A percentile compares a stretch with the other conserved stretches of the same genome.
Evolutionary conservation across 35 echinoderm and acorn worm species (phyloP).

Genomic region (Strongylocentrotus purpuratus): DNA sequence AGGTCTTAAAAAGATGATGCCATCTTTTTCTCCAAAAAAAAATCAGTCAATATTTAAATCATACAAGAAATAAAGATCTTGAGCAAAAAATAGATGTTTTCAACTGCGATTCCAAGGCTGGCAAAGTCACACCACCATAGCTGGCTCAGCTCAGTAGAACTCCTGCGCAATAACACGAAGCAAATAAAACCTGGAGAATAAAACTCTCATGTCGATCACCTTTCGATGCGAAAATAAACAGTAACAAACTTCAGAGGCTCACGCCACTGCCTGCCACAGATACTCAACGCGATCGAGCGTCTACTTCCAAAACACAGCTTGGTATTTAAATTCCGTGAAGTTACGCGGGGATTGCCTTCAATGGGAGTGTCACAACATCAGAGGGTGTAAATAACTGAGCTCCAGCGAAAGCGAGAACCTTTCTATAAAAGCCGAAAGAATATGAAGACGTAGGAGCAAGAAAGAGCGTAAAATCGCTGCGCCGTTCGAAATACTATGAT

Average conservation of each 20-base stretch:
- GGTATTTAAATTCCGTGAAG: slow-evolving; percentile 43
- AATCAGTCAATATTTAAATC: not conserved
- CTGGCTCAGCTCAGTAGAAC: not conserved
- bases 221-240: slow-evolving; percentile 36
- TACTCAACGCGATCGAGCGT: not conserved
- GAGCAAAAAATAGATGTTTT: not conserved
- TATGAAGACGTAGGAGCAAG: slow-evolving; percentile 33
- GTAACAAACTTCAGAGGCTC: slow-evolving; percentile 11
- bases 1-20: not conserved
- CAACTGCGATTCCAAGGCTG: not conserved
- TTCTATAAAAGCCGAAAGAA: slow-evolving; percentile 18
- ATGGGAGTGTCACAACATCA: not conserved
- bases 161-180: not conserved
- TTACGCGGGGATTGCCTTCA: slow-evolving; percentile 38
- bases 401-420: slow-evolving; percentile 8
- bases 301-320: not conserved
- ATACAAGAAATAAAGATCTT: not conserved
- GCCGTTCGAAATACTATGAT: slow-evolving; percentile 57
- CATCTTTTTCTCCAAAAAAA: not conserved
- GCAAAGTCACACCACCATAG: not conserved
- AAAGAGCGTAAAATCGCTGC: slow-evolving; percentile 43
- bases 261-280: not conserved
- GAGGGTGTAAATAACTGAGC: not conserved
- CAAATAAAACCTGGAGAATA: slow-evolving; percentile 3
- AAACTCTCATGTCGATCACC: slow-evolving; percentile 20